Evolutionary conservation across 2,797 vertebrate species (phyloP).

Genomic region (Cetoscarus ocellatus): DNA sequence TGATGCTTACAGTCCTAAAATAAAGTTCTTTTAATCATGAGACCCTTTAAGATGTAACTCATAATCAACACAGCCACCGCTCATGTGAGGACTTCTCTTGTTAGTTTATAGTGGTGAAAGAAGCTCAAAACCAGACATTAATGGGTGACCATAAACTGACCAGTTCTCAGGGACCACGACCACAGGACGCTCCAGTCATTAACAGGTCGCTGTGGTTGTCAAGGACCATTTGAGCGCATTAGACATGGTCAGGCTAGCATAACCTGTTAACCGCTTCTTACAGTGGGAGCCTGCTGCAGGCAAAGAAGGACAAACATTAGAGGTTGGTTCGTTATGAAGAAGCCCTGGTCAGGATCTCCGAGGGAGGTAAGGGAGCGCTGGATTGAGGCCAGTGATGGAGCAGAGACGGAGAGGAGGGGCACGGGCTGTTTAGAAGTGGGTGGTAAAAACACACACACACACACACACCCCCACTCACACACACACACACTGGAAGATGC

Average conservation of each 20-base stretch:
- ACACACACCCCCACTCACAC: slow-evolving; percentile 23
- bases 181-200: slow-evolving; percentile 68
- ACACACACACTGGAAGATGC: slow-evolving; percentile 27
- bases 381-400: slow-evolving; percentile 49
- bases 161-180: slow-evolving; percentile 61
- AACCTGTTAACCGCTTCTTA: slow-evolving; percentile 69
- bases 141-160: slow-evolving; percentile 68
- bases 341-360: slow-evolving; percentile 54
- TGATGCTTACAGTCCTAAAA: no score
- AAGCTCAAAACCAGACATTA: slow-evolving; percentile 62
- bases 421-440: slow-evolving; percentile 48
- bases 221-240: slow-evolving; percentile 70
- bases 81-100: slow-evolving; percentile 17
- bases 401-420: slow-evolving; percentile 36
- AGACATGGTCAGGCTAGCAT: slow-evolving; percentile 67
- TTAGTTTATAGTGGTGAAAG: slow-evolving; percentile 45
- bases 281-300: slow-evolving; percentile 63
- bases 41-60: neutral
- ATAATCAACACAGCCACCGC: slow-evolving; percentile 1
- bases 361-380: slow-evolving; percentile 51
- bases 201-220: slow-evolving; percentile 72
- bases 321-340: slow-evolving; percentile 60
- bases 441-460: slow-evolving; percentile 30
- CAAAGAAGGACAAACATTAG: slow-evolving; percentile 61
- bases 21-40: slow-evolving; percentile 8